These are phyloP conservation scores for Chaetops frenatus DNA, from an alignment of 2,113 vertebrate species.

Conservation along the genomic window DNA sequence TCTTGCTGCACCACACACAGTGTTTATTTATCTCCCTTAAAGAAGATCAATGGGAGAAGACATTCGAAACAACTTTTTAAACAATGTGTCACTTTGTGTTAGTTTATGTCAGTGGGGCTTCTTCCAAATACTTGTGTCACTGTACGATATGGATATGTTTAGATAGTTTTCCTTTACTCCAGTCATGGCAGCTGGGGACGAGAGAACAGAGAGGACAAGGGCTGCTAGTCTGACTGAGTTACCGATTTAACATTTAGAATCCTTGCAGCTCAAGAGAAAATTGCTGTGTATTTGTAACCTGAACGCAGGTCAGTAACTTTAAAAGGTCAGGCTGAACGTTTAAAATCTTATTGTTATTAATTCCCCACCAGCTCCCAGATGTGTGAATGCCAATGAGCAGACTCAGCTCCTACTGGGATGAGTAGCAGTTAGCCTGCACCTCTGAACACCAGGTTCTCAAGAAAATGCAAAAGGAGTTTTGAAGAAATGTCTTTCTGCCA, in stretches of 20 bases:
- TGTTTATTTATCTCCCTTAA: conserved; percentile 63
- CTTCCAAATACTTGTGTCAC: conserved; percentile 53
- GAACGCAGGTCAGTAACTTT: conserved; percentile 36
- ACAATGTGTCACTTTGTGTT: conserved; percentile 57
- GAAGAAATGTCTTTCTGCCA: not conserved
- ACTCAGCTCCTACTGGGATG: not conserved
- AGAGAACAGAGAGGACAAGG: not conserved
- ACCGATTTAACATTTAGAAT: conserved; percentile 24
- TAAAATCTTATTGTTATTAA: conserved; percentile 10
- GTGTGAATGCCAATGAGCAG: conserved; percentile 6
- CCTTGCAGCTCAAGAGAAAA: conserved; percentile 20
- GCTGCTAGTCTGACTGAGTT: not conserved
- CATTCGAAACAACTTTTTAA: conserved; percentile 62
- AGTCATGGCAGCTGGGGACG: not conserved
- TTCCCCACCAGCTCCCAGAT: not conserved
- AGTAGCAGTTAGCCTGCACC: not conserved
- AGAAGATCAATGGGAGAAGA: conserved; percentile 52
- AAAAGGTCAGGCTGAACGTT: conserved; percentile 17
- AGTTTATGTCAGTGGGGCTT: conserved; percentile 49
- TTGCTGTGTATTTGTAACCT: conserved; percentile 20
- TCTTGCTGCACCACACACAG: conserved; percentile 38
- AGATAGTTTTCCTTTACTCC: conserved; percentile 42
- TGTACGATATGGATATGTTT: conserved; percentile 40
- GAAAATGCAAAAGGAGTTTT: not conserved
- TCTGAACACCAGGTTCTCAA: not conserved